Percentiles rank a stretch among this genome's conserved stretches.
phyloP scores from a whole-genome alignment of 2,113 vertebrate species.

The Poeciliopsis turrubarensis region DNA sequence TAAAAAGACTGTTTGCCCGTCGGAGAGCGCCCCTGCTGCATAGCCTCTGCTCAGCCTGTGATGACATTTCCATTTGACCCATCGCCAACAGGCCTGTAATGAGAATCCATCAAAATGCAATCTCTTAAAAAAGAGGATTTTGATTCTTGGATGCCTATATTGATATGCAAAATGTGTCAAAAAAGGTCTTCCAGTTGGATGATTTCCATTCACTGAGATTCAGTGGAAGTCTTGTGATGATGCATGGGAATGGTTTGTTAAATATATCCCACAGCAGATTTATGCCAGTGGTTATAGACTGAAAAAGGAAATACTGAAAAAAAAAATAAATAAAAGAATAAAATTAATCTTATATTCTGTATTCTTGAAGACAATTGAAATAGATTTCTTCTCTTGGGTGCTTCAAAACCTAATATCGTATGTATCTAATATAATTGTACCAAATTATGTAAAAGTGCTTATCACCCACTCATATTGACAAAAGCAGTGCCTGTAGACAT shows the following conservation, averaged over 20 bases:
- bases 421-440: conserved; percentile 20
- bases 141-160: conserved; percentile 67
- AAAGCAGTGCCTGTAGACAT: background rate
- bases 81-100: conserved; percentile 72
- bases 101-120: conserved; percentile 74
- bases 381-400: conserved; percentile 13
- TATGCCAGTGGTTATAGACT: conserved; percentile 27
- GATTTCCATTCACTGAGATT: conserved; percentile 30
- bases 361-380: conserved; percentile 34
- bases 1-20: conserved; percentile 54
- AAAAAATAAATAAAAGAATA: conserved; percentile 26
- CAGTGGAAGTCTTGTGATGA: conserved; percentile 25
- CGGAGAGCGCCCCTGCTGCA: conserved; percentile 21
- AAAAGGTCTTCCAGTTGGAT: conserved; percentile 47
- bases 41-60: conserved; percentile 53
- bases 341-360: conserved; percentile 31
- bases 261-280: conserved; percentile 23
- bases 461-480: background rate
- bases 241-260: conserved; percentile 38
- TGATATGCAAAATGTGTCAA: conserved; percentile 78
- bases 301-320: conserved; percentile 27
- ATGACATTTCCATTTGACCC: conserved; percentile 80
- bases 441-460: background rate
- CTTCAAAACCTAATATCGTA: conserved; percentile 27
- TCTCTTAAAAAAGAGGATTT: conserved; percentile 74